Base-by-base conservation (phyloP, 2,113 vertebrate genomes). In the Paradisaea rubra region DNA sequence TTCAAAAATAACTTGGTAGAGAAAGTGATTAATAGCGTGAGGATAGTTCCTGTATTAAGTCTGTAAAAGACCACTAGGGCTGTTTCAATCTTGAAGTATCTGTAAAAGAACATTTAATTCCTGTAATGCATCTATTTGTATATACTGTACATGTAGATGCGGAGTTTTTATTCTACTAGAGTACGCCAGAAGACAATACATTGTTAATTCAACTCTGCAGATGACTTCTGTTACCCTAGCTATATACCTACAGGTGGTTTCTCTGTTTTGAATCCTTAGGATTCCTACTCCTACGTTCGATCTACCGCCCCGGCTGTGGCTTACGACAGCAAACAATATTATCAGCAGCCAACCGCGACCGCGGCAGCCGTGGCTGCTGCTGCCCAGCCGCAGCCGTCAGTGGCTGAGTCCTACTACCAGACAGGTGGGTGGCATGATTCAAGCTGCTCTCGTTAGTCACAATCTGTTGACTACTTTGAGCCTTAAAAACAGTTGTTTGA, bases 281-380 rank as follows among this genome's bases (percentile, higher is more conserved):
- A 99, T 81, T 98, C 99, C 1, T 99, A 99, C 93, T 99, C 99
- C 1, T 99, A 99, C 3, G 99, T 99, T 53, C 98, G 99, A 27
- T 99, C 99, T 39, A 99, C 99, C 0, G 99, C 99, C 69, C 98
- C 99, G 8, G 99, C 98, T 74, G 98, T 99, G 37, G 98, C 99
- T 25, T 99, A 99, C 8, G 99, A 99, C 96, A 99, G 98, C 95
- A 99, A 99, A 88, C 99, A 99, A 73, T 99, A 99, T 97, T 99
- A 99, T 81, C 99, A 99, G 80, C 99, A 99, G 24, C 98, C 99
- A 59, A 98, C 98, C 24, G 99, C 98, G 3, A 98, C 99, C 5
- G 98, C 99, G 0, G 98, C 98, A 0, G 98, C 98, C 2, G 98
- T 98, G 72, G 99, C 99, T 28, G 99, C 99, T 2, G 98, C 98